Base-by-base conservation (phyloP, 1,140 invertebrate species). In the Lithobius niger region DNA sequence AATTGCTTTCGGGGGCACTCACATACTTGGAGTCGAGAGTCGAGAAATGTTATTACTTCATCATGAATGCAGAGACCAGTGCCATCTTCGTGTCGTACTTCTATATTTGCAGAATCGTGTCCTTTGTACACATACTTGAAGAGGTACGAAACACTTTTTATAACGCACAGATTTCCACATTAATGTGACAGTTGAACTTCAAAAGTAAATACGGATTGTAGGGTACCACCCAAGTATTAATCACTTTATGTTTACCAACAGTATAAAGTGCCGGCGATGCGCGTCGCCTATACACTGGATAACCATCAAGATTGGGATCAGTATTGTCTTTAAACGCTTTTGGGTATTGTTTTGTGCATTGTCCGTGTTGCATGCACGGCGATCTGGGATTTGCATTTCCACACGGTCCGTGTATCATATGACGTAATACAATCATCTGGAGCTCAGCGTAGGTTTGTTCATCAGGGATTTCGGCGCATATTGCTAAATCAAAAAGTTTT, bases 401-500 rank as follows among this genome's bases (percentile, higher is more conserved):
- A 55, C 57, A 59, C 16, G 59, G 48, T 40, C 57, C 52, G 44
- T 59, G 58, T 27, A 61, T 54, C 57, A 57, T 57, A 18, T 61
- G 42, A 16, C 31, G 21, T 1, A 36, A 42, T 10, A 53, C 31
- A 40, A 54, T 27, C 2, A 26, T 1, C 26, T 48, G n/a, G 10
- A 57, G 43, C 1, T 43, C 36, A 15, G 3, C 27, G 10, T 10
- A 6, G 6, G 27, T 6, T 51, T 4, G n/a, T 6, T 6, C 4
- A 10, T 53, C 52, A 18, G 52, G 3, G 4, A 51, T 10, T 50
- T 10, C 75, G 2, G 74, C 75, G 36, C 57, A 74, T 57, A 78
- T 74, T 10, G 76, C 60, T 27, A 66, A 54, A 65, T 78, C 74
- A 53, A 76, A 73, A 57, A 56, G 51, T 70, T 64, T n/a, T 13